Evolutionary conservation across 1,140 invertebrate species (phyloP).

Genomic region (Parapsyche elsis): DNA sequence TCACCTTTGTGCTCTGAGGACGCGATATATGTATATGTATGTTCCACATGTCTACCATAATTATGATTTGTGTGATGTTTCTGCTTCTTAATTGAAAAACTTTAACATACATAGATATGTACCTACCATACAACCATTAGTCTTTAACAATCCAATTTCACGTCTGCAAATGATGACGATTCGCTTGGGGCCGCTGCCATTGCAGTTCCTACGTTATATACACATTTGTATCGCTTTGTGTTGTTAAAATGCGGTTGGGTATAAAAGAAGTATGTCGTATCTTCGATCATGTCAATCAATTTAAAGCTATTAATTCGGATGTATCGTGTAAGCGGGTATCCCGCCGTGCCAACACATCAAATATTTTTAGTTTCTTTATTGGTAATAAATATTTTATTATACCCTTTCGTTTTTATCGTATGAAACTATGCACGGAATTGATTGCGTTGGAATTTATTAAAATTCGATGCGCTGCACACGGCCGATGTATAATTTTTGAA

Average conservation of each 20-base stretch:
- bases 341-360: background rate
- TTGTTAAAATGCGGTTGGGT: no score
- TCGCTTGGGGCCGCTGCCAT: no score
- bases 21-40: no score
- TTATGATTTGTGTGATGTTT: background rate
- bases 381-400: slow-evolving; percentile 15
- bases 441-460: background rate
- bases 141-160: background rate
- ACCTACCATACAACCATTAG: background rate
- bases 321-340: slow-evolving; percentile 1
- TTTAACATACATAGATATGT: background rate
- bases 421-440: background rate
- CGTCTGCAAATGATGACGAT: background rate
- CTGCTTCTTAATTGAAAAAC: background rate
- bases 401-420: background rate
- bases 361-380: background rate
- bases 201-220: no score
- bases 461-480: background rate
- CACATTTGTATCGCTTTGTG: no score
- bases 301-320: background rate
- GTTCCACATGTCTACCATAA: no score
- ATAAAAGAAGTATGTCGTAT: no score
- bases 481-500: no score
- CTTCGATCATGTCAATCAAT: background rate
- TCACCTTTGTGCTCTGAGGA: no score